phyloP scores from a whole-genome alignment of 2,888 invertebrate genomes.

The Stenoptilia bipunctidactyla region DNA sequence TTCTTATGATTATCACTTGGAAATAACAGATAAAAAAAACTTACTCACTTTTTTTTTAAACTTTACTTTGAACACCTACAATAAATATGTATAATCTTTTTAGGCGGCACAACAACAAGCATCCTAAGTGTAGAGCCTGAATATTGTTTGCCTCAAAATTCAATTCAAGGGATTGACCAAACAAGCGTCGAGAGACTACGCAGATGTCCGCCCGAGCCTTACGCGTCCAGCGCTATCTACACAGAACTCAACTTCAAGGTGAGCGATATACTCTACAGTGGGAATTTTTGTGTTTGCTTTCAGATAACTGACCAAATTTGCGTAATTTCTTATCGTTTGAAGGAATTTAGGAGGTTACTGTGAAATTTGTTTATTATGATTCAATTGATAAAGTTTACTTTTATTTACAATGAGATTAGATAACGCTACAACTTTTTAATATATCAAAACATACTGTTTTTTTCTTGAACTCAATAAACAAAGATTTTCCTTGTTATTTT shows the following conservation, averaged over 20 bases:
- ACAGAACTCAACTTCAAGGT: constrained; percentile 69
- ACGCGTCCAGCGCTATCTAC: constrained; percentile 65
- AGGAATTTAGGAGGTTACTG: too few species aligned
- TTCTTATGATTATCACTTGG: too few species aligned
- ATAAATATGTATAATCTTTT: constrained; percentile 19
- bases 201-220: constrained; percentile 58
- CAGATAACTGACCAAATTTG: constrained; percentile 22
- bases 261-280: constrained; percentile 45
- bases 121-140: constrained; percentile 59
- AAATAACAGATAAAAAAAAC: too few species aligned
- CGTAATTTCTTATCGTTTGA: too few species aligned
- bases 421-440: too few species aligned
- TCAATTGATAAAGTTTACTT: too few species aligned
- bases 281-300: constrained; percentile 27
- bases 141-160: constrained; percentile 62
- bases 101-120: constrained; percentile 57
- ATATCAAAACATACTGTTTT: too few species aligned
- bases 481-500: not conserved
- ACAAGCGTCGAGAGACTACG: constrained; percentile 57
- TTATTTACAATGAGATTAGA: too few species aligned
- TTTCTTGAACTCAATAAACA: not conserved
- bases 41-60: too few species aligned
- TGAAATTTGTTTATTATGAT: too few species aligned
- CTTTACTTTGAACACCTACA: too few species aligned
- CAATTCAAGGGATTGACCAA: constrained; percentile 55